These are phyloP conservation scores for Trypoxylus dichotomus DNA, from an alignment of 1,140 invertebrate genomes.

Conservation along the genomic window DNA sequence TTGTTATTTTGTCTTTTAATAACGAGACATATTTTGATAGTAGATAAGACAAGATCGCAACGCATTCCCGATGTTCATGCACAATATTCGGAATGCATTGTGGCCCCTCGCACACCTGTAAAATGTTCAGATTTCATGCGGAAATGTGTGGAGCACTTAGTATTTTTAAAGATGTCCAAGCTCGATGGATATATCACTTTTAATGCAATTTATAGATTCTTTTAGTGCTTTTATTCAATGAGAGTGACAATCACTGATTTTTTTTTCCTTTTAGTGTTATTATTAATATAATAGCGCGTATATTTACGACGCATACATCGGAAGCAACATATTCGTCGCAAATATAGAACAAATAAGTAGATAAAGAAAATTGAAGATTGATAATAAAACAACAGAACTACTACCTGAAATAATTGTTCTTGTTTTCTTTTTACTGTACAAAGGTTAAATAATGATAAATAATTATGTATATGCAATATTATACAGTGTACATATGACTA, in stretches of 20 bases:
- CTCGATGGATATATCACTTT: background rate
- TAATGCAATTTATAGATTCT: background rate
- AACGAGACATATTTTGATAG: no score
- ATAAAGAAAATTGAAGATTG: background rate
- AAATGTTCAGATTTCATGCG: no score
- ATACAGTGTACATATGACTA: constrained; percentile 19
- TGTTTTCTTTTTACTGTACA: constrained; percentile 35
- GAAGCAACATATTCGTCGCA: background rate
- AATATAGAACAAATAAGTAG: background rate
- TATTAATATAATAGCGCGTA: background rate
- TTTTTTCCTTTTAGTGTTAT: background rate
- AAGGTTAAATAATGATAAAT: constrained; percentile 21
- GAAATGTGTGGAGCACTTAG: background rate
- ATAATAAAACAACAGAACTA: constrained; percentile 32
- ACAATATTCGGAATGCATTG: no score
- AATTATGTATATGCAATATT: constrained; percentile 32
- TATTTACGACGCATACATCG: background rate
- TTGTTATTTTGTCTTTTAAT: background rate
- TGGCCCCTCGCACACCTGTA: no score
- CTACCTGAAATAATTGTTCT: constrained; percentile 31
- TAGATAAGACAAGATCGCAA: no score
- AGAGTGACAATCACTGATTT: constrained; percentile 35
- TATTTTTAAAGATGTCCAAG: constrained; percentile 1
- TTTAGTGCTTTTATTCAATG: constrained; percentile 1
- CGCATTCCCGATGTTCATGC: no score